These are phyloP conservation scores for Clivina fossor DNA, from an alignment of 2,888 invertebrate species.

Conservation along the genomic window DNA sequence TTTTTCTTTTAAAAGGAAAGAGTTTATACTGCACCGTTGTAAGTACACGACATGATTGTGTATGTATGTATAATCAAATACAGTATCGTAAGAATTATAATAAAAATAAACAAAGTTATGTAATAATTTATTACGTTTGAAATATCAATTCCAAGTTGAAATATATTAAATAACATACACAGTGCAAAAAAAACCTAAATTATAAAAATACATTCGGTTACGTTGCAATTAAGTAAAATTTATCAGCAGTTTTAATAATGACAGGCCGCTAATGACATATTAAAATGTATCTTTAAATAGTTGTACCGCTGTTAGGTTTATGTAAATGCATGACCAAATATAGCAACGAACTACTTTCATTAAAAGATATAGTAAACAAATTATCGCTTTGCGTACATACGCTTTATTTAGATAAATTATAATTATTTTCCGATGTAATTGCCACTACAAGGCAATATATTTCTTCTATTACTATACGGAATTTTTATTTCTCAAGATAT, in stretches of 20 bases:
- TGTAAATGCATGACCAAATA: conserved; percentile 21
- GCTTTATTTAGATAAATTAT: conserved; percentile 28
- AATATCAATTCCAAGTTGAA: no score
- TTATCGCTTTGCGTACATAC: conserved; percentile 17
- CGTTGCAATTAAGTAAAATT: no score
- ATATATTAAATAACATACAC: no score
- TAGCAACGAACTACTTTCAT: conserved; percentile 27
- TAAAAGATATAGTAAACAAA: conserved; percentile 20
- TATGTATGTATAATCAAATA: no score
- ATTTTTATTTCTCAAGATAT: not conserved
- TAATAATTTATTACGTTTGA: no score
- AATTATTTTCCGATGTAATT: conserved; percentile 23
- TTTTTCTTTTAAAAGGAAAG: no score
- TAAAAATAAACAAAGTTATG: no score
- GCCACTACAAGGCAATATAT: not conserved
- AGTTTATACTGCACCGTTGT: no score
- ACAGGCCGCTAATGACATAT: conserved; percentile 21
- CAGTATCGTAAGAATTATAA: no score
- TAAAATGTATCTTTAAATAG: conserved; percentile 29
- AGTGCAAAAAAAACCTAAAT: no score
- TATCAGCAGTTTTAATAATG: conserved; percentile 25
- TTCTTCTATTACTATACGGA: not conserved
- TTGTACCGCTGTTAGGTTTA: conserved; percentile 25
- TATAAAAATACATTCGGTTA: no score
- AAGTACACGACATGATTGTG: no score